phyloP scores from a whole-genome alignment of 37 sponge, comb jelly and placozoan species.

The Eunapius fragilis region DNA sequence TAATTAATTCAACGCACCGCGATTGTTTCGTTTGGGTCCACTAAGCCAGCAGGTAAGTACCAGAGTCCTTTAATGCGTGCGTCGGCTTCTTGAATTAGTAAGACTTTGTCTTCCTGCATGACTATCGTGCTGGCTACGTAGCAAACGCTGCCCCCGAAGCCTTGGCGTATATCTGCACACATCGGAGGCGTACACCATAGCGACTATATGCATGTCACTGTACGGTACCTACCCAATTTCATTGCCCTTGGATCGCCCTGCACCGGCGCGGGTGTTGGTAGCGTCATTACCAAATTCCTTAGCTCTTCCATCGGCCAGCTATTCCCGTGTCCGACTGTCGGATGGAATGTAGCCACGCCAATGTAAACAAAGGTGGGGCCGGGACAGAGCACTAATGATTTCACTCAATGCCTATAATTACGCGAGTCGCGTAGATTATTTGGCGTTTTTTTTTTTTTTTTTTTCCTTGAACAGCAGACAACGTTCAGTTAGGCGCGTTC shows the following conservation, averaged over 20 bases:
- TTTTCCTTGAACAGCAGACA: too few species aligned
- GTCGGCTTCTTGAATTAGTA: not conserved
- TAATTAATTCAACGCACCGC: not conserved
- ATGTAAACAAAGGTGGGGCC: not conserved
- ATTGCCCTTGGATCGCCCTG: slow-evolving; percentile 30
- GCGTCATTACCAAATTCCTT: not conserved
- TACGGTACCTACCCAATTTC: not conserved
- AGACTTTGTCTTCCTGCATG: not conserved
- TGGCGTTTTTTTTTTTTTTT: too few species aligned
- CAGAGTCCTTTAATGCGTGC: not conserved
- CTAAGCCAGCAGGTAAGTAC: not conserved
- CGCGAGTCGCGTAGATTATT: too few species aligned
- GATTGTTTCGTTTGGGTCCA: slow-evolving; percentile 4
- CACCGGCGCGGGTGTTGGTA: slow-evolving; percentile 18
- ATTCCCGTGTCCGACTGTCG: not conserved
- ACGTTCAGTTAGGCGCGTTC: too few species aligned
- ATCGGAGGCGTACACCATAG: too few species aligned
- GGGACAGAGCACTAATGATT: not conserved
- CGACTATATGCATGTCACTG: not conserved
- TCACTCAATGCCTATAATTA: too few species aligned
- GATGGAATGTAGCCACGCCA: not conserved
- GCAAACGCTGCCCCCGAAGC: not conserved
- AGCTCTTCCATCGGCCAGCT: slow-evolving; percentile 33
- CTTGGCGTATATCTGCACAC: slow-evolving; percentile 40
- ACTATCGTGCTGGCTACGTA: not conserved